Evolutionary conservation across 2,797 vertebrate species (phyloP).

Genomic region (Avahi laniger): DNA sequence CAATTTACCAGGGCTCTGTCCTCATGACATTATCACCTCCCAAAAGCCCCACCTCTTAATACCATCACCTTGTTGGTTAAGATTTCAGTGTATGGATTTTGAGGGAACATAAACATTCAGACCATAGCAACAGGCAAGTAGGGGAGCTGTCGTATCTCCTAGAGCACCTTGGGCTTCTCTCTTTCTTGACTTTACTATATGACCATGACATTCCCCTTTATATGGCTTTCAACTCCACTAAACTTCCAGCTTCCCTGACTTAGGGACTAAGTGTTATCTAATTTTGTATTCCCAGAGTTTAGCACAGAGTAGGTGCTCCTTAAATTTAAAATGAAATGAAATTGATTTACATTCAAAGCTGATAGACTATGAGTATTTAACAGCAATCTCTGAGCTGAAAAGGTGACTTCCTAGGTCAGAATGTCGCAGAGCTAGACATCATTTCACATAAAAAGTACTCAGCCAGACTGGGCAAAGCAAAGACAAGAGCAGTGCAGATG

Average conservation of each 20-base stretch:
- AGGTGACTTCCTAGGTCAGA: slow-evolving; percentile 48
- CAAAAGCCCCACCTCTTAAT: neutral
- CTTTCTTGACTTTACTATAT: neutral
- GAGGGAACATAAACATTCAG: neutral
- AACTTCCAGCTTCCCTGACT: neutral
- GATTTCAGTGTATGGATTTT: neutral
- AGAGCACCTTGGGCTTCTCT: neutral
- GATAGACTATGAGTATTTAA: neutral
- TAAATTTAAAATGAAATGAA: slow-evolving; percentile 64
- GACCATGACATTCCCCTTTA: neutral
- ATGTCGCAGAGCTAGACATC: slow-evolving; percentile 62
- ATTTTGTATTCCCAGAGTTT: slow-evolving; percentile 46
- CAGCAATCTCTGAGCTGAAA: slow-evolving; percentile 38
- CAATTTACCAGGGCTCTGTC: neutral
- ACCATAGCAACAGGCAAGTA: neutral
- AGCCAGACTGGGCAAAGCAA: slow-evolving; percentile 66
- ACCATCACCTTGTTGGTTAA: neutral
- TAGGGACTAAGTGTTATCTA: neutral
- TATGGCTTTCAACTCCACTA: neutral
- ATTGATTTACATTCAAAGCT: slow-evolving; percentile 10
- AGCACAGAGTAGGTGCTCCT: slow-evolving; percentile 28
- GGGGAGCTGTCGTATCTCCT: neutral
- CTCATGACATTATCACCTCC: neutral
- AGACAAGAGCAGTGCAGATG: slow-evolving; percentile 12
- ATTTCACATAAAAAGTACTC: slow-evolving; percentile 52